Conservation (phyloP, 2,797 vertebrate species). For the Notolabrus celidotus region DNA sequence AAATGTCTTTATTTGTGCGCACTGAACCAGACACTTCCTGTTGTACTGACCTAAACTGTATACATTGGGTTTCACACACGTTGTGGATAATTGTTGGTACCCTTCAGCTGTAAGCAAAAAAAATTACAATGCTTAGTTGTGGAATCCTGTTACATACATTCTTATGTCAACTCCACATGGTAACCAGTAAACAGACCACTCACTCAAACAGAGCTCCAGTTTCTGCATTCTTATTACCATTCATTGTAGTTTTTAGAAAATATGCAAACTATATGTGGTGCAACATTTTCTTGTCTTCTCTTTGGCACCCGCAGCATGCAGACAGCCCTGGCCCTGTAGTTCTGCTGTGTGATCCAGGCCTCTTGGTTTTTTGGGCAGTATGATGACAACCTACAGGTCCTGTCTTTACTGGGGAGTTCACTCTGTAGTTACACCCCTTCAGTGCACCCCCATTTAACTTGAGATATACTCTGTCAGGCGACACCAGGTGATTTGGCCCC, state of each 20-base stretch:
- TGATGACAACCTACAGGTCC: constrained; percentile 78
- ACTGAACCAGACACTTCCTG: constrained; percentile 34
- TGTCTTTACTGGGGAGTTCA: constrained; percentile 61
- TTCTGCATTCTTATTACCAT: not conserved
- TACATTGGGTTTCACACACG: not conserved
- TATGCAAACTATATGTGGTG: constrained; percentile 8
- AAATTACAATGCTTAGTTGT: too few relatives aligned
- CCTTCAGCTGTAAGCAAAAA: not conserved
- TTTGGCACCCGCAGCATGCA: constrained; percentile 39
- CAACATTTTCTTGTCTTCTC: constrained; percentile 26
- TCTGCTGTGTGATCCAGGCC: constrained; percentile 62
- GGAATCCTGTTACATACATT: too few relatives aligned
- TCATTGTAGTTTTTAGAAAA: not conserved
- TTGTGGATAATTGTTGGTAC: not conserved
- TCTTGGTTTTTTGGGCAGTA: constrained; percentile 55
- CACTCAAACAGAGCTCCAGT: not conserved
- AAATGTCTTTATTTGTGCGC: constrained; percentile 36
- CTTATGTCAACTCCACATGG: constrained; percentile 10
- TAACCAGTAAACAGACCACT: not conserved
- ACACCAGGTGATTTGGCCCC: constrained; percentile 80
- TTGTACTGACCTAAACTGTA: constrained; percentile 1
- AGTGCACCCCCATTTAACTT: constrained; percentile 36
- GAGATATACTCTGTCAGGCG: constrained; percentile 64
- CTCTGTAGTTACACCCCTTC: constrained; percentile 72
- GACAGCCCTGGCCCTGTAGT: constrained; percentile 61